A percentile compares a stretch with the other conserved stretches of the same genome.
Conservation (phyloP, 2,797 vertebrate genomes). For the Atherinosoma microstoma region DNA sequence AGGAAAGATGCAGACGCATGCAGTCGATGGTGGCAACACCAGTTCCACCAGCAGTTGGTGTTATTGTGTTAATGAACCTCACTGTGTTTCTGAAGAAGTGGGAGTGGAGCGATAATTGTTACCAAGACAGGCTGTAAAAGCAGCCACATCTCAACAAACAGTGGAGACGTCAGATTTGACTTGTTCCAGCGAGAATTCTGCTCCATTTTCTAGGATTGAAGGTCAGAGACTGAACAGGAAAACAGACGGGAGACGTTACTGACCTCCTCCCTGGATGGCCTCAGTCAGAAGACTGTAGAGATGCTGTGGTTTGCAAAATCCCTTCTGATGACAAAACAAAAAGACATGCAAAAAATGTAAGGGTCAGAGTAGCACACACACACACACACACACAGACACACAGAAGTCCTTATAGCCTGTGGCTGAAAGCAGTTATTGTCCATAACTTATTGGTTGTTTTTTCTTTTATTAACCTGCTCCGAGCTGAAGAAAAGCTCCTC, state of each 20-base stretch:
- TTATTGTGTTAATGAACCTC: not conserved
- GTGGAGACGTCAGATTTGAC: not conserved
- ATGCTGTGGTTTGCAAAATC: conserved; percentile 68
- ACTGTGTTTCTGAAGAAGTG: not conserved
- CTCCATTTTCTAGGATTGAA: not conserved
- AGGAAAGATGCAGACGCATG: no score
- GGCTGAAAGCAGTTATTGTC: not conserved
- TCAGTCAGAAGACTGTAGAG: conserved; percentile 76
- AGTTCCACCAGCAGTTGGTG: not conserved
- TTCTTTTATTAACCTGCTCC: not conserved
- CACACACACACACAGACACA: no score
- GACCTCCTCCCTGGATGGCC: conserved; percentile 75
- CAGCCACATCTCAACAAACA: not conserved
- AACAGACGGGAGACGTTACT: conserved; percentile 20
- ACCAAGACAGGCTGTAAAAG: not conserved
- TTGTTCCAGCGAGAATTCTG: not conserved
- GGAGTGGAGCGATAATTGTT: not conserved
- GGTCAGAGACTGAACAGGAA: not conserved
- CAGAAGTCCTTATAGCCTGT: not conserved
- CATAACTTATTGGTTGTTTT: not conserved
- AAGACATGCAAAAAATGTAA: conserved; percentile 21
- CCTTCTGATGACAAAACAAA: conserved; percentile 48
- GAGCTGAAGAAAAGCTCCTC: not conserved
- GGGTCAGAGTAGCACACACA: not conserved
- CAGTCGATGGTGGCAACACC: not conserved